These are phyloP conservation scores for Tamias sibiricus DNA, from an alignment of 2,113 vertebrate species.

Conservation along the genomic window DNA sequence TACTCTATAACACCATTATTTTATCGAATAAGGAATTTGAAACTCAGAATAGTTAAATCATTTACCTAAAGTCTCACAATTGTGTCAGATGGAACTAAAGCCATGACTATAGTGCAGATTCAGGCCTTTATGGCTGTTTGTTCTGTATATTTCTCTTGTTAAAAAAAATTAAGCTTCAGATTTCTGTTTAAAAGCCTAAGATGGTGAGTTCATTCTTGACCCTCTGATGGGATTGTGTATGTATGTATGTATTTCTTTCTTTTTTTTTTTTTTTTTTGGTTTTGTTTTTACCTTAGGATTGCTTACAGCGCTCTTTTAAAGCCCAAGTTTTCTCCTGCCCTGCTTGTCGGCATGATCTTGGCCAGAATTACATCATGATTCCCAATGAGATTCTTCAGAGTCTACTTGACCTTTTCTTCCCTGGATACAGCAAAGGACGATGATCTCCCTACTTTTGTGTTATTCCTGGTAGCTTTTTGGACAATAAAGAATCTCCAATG, in stretches of 20 bases:
- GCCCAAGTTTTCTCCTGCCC: constrained; percentile 98
- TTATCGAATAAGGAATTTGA: neutral
- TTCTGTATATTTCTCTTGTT: neutral
- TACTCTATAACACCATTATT: neutral
- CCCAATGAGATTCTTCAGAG: constrained; percentile 96
- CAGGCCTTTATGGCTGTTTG: neutral
- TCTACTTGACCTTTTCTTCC: constrained; percentile 98
- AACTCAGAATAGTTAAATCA: neutral
- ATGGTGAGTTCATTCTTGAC: neutral
- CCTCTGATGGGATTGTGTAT: neutral
- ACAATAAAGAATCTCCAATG: constrained; percentile 80
- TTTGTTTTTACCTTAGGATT: constrained; percentile 88
- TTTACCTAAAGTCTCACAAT: constrained; percentile 1
- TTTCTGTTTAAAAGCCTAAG: neutral
- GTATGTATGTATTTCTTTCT: neutral
- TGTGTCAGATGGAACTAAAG: neutral
- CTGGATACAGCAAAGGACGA: constrained; percentile 99
- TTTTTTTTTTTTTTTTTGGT: too few species aligned
- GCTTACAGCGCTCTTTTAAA: constrained; percentile 97
- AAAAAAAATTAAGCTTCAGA: neutral
- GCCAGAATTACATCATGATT: constrained; percentile 95
- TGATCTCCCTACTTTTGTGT: constrained; percentile 87
- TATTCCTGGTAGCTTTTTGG: constrained; percentile 83
- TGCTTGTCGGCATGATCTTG: constrained; percentile 97
- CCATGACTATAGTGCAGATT: neutral